phyloP scores from a whole-genome alignment of 2,797 vertebrate species.

The Ceryle rudis region DNA sequence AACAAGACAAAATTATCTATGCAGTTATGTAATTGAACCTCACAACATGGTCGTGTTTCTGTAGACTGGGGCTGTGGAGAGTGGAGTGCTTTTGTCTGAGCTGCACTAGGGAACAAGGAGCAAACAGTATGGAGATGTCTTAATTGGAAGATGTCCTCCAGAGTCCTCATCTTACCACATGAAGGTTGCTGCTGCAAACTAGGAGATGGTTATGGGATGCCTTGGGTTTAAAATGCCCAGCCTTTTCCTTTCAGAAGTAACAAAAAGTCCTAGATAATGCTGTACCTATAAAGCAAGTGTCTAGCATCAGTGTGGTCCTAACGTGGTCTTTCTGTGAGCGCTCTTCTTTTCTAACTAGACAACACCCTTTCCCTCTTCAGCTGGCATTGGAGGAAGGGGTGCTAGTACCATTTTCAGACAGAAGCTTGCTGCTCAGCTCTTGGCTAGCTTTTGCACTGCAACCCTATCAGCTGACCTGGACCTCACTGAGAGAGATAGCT shows the following conservation, averaged over 20 bases:
- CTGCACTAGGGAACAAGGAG: neutral
- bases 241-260: neutral
- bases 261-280: neutral
- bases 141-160: neutral
- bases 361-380: neutral
- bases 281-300: neutral
- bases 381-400: neutral
- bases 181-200: neutral
- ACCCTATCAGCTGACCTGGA: fast-evolving
- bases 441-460: neutral
- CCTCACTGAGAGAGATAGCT: neutral
- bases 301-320: neutral
- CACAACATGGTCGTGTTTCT: fast-evolving
- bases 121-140: neutral
- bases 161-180: neutral
- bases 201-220: neutral
- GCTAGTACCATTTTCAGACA: neutral
- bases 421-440: neutral
- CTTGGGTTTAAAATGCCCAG: neutral
- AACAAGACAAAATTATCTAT: neutral
- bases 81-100: neutral
- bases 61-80: fast-evolving
- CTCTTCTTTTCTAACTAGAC: neutral
- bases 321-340: neutral
- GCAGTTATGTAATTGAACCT: neutral